Percentiles rank a stretch among this genome's conserved stretches.
These are phyloP conservation scores for Eutolmus rufibarbis DNA, from an alignment of 2,888 invertebrate species.

Conservation along the genomic window DNA sequence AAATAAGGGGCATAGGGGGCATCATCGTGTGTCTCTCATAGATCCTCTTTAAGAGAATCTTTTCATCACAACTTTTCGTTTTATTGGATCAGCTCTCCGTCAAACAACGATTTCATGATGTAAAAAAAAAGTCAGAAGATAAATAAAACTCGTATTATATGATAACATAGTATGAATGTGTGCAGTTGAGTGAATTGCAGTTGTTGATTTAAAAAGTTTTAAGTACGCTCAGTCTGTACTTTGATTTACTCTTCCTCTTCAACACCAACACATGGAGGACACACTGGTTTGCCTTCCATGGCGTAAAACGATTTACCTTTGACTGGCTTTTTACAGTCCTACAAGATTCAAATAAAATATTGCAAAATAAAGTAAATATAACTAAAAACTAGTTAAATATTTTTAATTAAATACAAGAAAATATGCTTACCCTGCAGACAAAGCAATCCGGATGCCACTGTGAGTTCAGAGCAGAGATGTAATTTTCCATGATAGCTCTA, in stretches of 20 bases:
- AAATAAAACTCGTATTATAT: background rate
- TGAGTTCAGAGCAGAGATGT: conserved; percentile 94
- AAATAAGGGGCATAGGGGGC: conserved; percentile 51
- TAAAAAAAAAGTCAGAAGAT: background rate
- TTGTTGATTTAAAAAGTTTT: conserved; percentile 10
- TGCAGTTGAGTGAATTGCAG: background rate
- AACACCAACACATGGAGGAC: conserved; percentile 90
- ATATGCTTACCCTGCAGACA: conserved; percentile 90
- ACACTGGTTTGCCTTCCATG: conserved; percentile 95
- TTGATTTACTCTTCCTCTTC: conserved; percentile 78
- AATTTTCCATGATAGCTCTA: conserved; percentile 96
- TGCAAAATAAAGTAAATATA: conserved; percentile 51
- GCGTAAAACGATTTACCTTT: conserved; percentile 97
- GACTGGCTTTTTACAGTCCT: conserved; percentile 94
- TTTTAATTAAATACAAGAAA: background rate
- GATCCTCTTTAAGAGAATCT: conserved; percentile 2
- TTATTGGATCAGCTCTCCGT: conserved; percentile 1
- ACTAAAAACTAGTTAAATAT: background rate
- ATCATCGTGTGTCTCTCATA: conserved; percentile 43
- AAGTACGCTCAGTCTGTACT: conserved; percentile 27
- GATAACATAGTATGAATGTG: conserved; percentile 13
- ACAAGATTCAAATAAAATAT: conserved; percentile 50
- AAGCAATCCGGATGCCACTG: conserved; percentile 99
- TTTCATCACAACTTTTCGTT: background rate
- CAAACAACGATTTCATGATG: background rate